Percentiles rank a stretch among this genome's conserved stretches.
Conservation (phyloP, 2,113 vertebrate species). For the Thermophis baileyi region DNA sequence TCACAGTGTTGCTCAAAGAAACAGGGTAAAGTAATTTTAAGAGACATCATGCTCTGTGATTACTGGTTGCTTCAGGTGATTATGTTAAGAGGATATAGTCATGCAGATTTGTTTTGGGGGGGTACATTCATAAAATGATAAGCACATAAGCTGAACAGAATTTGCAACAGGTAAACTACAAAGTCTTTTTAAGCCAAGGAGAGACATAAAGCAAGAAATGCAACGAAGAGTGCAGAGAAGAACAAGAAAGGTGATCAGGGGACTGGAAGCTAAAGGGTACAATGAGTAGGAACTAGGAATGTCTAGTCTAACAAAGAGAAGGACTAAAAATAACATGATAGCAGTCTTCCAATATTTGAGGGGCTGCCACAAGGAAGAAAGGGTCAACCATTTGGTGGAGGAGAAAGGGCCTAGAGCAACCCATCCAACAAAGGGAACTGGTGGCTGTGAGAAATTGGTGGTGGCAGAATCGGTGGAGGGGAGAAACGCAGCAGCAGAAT, state of each 20-base stretch:
- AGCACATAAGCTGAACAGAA: neutral
- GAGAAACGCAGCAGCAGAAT: no score
- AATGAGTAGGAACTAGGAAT: neutral
- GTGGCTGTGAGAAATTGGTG: no score
- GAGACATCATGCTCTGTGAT: neutral
- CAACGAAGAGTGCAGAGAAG: neutral
- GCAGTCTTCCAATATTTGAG: no score
- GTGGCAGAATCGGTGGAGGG: neutral
- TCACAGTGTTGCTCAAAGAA: neutral
- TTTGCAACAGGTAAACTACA: neutral
- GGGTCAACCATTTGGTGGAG: no score
- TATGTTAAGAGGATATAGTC: neutral
- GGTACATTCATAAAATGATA: neutral
- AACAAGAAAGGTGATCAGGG: neutral
- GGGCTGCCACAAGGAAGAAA: no score
- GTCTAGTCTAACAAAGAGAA: no score
- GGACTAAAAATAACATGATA: no score
- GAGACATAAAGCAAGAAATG: neutral
- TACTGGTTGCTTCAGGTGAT: neutral
- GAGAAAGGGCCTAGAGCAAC: no score
- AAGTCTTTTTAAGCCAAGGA: neutral
- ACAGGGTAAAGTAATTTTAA: neutral
- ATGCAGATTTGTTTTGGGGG: neutral
- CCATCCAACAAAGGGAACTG: no score
- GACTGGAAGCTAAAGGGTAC: neutral